Conservation (phyloP, 2,797 vertebrate species). For the Galago senegalensis region DNA sequence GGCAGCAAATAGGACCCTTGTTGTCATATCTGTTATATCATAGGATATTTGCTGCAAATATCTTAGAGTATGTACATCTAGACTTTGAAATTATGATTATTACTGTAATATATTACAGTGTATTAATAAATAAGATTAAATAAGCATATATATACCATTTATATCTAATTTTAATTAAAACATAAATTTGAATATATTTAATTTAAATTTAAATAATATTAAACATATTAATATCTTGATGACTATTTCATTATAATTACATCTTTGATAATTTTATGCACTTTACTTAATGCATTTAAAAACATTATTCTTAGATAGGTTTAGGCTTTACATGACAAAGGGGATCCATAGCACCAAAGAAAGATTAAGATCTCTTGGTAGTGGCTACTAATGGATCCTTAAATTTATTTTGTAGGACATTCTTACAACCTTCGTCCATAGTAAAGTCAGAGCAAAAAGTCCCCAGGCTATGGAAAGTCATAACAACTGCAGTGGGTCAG, state of each 20-base stretch:
- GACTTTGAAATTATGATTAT: constrained; percentile 22
- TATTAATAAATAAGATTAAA: not conserved
- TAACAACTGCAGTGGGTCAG: not conserved
- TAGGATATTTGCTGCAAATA: not conserved
- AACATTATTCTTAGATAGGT: not conserved
- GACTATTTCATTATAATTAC: not conserved
- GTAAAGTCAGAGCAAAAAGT: constrained; percentile 37
- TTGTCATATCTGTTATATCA: not conserved
- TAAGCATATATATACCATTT: not conserved
- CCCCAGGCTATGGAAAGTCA: constrained; percentile 32
- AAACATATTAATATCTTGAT: not conserved
- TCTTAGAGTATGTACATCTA: not conserved
- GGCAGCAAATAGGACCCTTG: not conserved
- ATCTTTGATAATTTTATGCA: not conserved
- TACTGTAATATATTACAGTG: not conserved
- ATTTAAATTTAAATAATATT: too few species aligned
- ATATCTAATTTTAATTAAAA: not conserved
- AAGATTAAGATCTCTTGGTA: not conserved
- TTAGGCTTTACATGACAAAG: not conserved
- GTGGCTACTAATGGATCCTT: not conserved
- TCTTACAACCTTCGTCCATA: not conserved
- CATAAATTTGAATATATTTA: too few species aligned
- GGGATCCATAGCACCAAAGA: not conserved
- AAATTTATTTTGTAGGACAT: not conserved
- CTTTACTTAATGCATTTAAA: constrained; percentile 31